Conservation (phyloP, 53 echinoderm and acorn worm species). For the Patiria pectinifera region DNA sequence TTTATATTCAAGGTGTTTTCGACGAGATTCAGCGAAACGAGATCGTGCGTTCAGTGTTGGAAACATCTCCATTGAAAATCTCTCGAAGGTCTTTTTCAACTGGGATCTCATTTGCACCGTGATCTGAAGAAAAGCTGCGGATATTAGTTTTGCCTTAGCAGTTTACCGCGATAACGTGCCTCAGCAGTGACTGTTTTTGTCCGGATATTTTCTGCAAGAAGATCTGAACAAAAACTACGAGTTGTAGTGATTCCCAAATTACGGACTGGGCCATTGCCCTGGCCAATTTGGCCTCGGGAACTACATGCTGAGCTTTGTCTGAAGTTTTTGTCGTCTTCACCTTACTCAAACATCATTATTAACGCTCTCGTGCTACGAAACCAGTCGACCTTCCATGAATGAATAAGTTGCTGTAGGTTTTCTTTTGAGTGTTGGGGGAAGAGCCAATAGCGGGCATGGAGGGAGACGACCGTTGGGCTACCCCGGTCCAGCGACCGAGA, state of each 20-base stretch:
- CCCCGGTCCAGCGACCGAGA: slow-evolving; percentile 30
- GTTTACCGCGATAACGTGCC: slow-evolving; percentile 22
- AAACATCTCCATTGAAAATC: no score
- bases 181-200: slow-evolving; percentile 6
- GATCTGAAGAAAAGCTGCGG: background rate
- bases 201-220: background rate
- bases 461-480: slow-evolving; percentile 43
- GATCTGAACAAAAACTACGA: background rate
- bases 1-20: no score
- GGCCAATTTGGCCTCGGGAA: background rate
- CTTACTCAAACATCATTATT: slow-evolving; percentile 28
- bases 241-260: slow-evolving; percentile 18
- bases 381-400: background rate
- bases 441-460: slow-evolving; percentile 13
- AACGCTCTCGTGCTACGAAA: background rate
- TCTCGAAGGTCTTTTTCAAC: background rate
- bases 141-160: background rate
- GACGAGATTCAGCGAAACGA: no score
- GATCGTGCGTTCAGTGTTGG: no score
- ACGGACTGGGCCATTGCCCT: background rate
- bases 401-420: background rate
- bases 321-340: background rate
- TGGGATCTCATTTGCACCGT: background rate
- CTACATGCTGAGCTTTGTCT: background rate
- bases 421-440: background rate